Percentiles rank a stretch among this genome's conserved stretches.
Evolutionary conservation across 2,797 vertebrate genomes (phyloP).

Genomic region (Eidolon dupreanum): DNA sequence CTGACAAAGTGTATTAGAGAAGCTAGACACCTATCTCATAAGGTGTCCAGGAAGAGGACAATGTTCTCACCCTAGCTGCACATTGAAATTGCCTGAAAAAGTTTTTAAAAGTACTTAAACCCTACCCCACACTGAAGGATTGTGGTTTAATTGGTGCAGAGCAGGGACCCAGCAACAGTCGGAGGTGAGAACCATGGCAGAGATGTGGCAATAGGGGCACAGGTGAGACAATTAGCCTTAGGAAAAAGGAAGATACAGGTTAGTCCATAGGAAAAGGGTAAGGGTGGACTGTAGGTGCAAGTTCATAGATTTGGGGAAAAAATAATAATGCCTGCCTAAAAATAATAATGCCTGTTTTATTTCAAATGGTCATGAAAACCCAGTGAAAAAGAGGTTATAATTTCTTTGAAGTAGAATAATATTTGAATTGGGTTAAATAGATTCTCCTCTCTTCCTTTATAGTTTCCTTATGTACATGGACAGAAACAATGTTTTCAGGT

Average conservation of each 20-base stretch:
- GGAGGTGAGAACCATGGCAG: neutral
- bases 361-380: neutral
- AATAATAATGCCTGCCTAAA: neutral
- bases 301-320: neutral
- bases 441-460: neutral
- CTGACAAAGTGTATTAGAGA: neutral
- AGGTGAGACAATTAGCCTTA: neutral
- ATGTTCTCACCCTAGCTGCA: neutral
- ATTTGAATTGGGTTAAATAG: neutral
- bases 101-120: neutral
- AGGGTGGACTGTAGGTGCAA: neutral
- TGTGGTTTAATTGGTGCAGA: neutral
- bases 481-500: neutral
- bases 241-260: neutral
- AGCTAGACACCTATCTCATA: neutral
- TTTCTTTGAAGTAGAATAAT: constrained; percentile 6
- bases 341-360: neutral
- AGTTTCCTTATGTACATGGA: neutral
- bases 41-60: neutral
- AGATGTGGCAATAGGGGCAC: neutral
- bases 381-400: neutral
- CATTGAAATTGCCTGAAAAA: neutral
- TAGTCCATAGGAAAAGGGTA: neutral
- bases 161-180: neutral
- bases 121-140: neutral